phyloP scores from a whole-genome alignment of 2,888 invertebrate genomes.

The Aproaerema taeniolella region DNA sequence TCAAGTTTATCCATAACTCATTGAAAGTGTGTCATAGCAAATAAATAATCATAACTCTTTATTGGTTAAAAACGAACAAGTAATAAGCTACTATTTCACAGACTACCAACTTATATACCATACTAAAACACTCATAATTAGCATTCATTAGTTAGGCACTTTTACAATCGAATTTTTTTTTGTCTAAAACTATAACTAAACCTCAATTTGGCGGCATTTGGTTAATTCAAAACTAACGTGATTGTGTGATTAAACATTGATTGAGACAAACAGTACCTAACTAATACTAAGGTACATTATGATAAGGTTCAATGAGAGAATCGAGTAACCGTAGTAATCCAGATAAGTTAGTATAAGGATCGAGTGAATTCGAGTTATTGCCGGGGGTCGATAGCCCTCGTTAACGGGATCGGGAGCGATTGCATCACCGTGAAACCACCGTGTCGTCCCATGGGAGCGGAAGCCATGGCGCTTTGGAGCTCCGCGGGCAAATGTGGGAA shows the following conservation, averaged over 20 bases:
- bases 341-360: neutral
- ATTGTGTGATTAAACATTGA: neutral
- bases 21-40: neutral
- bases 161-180: neutral
- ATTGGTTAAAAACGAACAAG: neutral
- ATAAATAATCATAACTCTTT: neutral
- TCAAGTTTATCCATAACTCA: neutral
- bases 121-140: too few species aligned
- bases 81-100: neutral
- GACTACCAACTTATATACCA: neutral
- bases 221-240: neutral
- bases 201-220: neutral
- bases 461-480: conserved; percentile 10
- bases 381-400: neutral
- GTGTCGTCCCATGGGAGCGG: conserved; percentile 15
- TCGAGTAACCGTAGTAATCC: neutral
- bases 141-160: too few species aligned
- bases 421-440: conserved; percentile 1
- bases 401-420: neutral
- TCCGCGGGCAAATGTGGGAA: neutral
- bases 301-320: neutral
- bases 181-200: neutral
- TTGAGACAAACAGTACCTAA: neutral
- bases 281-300: too few species aligned
- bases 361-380: neutral